phyloP scores from a whole-genome alignment of 2,888 invertebrate genomes.

The Geotrupes spiniger region DNA sequence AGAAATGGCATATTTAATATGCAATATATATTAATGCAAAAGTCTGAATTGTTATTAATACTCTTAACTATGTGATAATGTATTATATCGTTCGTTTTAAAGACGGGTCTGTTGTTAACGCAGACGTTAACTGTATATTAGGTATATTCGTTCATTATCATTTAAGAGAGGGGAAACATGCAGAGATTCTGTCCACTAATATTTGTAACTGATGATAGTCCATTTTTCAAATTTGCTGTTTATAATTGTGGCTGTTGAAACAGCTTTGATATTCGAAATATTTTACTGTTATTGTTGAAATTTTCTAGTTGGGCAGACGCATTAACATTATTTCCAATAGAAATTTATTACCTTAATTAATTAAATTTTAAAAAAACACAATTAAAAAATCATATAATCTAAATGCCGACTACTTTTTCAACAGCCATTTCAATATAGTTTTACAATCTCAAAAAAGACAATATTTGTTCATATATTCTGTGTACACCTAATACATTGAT shows the following conservation, averaged over 20 bases:
- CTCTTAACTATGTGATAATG: slow-evolving; percentile 44
- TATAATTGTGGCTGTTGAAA: slow-evolving; percentile 9
- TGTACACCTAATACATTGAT: too few species aligned
- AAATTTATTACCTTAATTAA: too few species aligned
- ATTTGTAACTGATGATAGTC: slow-evolving; percentile 6
- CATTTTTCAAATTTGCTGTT: neutral
- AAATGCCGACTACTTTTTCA: too few species aligned
- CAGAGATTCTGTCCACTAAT: slow-evolving; percentile 6
- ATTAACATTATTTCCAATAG: too few species aligned
- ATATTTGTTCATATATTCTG: slow-evolving; percentile 1
- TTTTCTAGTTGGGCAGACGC: too few species aligned
- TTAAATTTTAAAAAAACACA: too few species aligned
- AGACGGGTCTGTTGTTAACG: slow-evolving; percentile 11
- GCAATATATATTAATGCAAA: slow-evolving; percentile 36
- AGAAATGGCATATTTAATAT: slow-evolving; percentile 36
- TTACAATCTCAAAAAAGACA: too few species aligned
- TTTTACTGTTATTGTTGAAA: too few species aligned
- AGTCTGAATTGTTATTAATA: slow-evolving; percentile 44
- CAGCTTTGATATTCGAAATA: too few species aligned
- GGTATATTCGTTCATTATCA: neutral
- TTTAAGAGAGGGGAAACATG: neutral
- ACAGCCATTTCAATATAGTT: too few species aligned
- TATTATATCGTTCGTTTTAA: slow-evolving; percentile 32
- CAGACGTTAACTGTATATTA: slow-evolving; percentile 13
- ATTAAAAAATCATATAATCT: too few species aligned